Base-by-base conservation (phyloP, 2,888 invertebrate genomes). In the Dysmachus trigonus region DNA sequence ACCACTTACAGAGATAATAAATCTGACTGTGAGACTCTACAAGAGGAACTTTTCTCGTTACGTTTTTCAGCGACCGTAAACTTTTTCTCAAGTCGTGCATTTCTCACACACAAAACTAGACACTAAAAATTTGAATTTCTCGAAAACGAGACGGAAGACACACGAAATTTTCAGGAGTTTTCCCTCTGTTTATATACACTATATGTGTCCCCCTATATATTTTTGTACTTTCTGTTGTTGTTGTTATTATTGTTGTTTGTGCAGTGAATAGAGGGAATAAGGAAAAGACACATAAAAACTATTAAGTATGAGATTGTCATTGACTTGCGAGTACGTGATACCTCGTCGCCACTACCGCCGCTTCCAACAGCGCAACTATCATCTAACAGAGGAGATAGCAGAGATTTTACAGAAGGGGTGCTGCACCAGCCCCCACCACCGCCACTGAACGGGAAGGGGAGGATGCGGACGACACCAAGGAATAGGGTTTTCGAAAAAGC, bases 31-130 rank as follows among this genome's bases (percentile, higher is more conserved):
- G 22, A 18, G 41, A 76, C 10, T 41, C 38, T 30, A 27, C 47
- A n/a, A n/a, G 31, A 27, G 79, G n/a, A 79, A 79, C 79, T 79
- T 79, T 79, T 51, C 79, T 79, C 79, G 79, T 79, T 79, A 79
- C 27, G 79, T 79, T 79, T 79, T 79, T 41, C 51, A 79, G 27
- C 51, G 47, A 47, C 41, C 31, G 30, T 51, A 79, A 79, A 79
- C 47, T 79, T 79, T 77, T 74, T 62, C 22, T 27, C 62, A 79
- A 79, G 79, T 79, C 79, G 15, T 79, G 79, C n/a, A 79, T 79
- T n/a, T n/a, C n/a, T 10, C 79, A 51, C 51, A 62, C 4, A 51
- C 51, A 18, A 51, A 77, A 79, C 47, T 79, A 30, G 38, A 15
- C 30, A 51, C 51, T 51, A 51, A 51, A 79, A 51, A 47, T 79